Conservation (phyloP, 2,797 vertebrate species). For the Jordanella pulchra region DNA sequence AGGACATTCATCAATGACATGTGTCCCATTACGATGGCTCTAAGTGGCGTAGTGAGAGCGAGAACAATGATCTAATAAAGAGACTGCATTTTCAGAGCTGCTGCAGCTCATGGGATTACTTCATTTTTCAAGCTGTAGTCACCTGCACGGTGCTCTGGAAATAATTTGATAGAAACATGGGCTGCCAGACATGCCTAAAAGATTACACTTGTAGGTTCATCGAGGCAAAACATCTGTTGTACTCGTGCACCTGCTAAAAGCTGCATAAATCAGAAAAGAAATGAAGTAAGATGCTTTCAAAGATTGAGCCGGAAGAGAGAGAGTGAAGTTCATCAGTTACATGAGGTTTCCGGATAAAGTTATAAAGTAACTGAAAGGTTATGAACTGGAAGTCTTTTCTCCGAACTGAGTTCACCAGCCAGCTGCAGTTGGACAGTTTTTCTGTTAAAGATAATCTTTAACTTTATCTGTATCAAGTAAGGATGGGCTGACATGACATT, state of each 20-base stretch:
- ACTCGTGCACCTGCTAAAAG: conserved; percentile 30
- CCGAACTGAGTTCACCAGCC: background rate
- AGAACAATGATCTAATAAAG: conserved; percentile 61
- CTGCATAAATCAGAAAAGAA: conserved; percentile 31
- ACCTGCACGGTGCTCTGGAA: conserved; percentile 51
- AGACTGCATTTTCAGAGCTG: conserved; percentile 42
- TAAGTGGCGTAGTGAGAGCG: conserved; percentile 51
- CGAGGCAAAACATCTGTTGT: conserved; percentile 52
- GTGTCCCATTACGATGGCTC: conserved; percentile 44
- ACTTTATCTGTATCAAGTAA: conserved; percentile 1
- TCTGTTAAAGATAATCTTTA: conserved; percentile 10
- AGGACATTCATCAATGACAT: conserved; percentile 54
- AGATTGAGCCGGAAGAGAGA: conserved; percentile 15
- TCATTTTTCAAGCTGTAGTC: conserved; percentile 64
- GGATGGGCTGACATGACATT: background rate
- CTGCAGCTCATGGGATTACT: conserved; percentile 39
- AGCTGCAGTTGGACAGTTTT: background rate
- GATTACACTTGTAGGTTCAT: conserved; percentile 48
- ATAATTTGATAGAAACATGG: conserved; percentile 49
- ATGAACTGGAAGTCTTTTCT: conserved; percentile 51
- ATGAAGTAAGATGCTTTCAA: conserved; percentile 26
- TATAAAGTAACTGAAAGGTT: conserved; percentile 47
- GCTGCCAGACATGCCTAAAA: conserved; percentile 42
- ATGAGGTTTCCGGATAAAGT: conserved; percentile 48
- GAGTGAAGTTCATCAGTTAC: conserved; percentile 53